Evolutionary conservation across 2,113 vertebrate species (phyloP).

Genomic region (Collichthys lucidus): DNA sequence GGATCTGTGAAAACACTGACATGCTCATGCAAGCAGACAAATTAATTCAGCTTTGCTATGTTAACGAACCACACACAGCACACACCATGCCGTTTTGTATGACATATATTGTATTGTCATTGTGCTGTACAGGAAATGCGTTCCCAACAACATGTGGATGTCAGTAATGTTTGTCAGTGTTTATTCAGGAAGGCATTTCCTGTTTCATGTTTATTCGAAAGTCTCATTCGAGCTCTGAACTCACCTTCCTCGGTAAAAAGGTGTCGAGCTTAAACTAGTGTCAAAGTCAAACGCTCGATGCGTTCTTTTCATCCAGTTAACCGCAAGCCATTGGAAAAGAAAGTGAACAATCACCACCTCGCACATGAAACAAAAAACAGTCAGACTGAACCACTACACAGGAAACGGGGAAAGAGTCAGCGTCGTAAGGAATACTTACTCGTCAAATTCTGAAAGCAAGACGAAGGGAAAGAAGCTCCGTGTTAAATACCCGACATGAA

Average conservation of each 20-base stretch:
- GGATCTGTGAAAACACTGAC: neutral
- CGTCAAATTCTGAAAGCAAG: conserved; percentile 62
- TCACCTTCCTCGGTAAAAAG: conserved; percentile 75
- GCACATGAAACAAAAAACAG: conserved; percentile 2
- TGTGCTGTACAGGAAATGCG: conserved; percentile 56
- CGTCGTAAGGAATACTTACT: conserved; percentile 54
- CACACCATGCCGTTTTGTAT: conserved; percentile 30
- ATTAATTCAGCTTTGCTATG: neutral
- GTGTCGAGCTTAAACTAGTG: conserved; percentile 55
- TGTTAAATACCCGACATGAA: conserved; percentile 17
- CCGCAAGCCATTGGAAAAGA: conserved; percentile 71
- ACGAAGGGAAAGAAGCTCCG: conserved; percentile 24
- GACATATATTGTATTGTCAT: too few relatives aligned
- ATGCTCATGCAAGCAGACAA: conserved; percentile 26
- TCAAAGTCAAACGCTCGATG: conserved; percentile 58
- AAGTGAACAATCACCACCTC: conserved; percentile 64
- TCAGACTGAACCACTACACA: neutral
- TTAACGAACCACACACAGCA: neutral
- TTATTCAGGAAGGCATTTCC: conserved; percentile 44
- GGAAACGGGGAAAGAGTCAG: neutral
- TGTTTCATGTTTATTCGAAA: conserved; percentile 2
- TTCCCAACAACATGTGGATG: conserved; percentile 23
- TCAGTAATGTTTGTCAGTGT: neutral
- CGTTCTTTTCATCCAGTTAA: conserved; percentile 79
- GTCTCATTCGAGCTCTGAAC: conserved; percentile 48